These are phyloP conservation scores for Lepisosteus oculatus DNA, from an alignment of 2,113 vertebrate species.

Conservation along the genomic window DNA sequence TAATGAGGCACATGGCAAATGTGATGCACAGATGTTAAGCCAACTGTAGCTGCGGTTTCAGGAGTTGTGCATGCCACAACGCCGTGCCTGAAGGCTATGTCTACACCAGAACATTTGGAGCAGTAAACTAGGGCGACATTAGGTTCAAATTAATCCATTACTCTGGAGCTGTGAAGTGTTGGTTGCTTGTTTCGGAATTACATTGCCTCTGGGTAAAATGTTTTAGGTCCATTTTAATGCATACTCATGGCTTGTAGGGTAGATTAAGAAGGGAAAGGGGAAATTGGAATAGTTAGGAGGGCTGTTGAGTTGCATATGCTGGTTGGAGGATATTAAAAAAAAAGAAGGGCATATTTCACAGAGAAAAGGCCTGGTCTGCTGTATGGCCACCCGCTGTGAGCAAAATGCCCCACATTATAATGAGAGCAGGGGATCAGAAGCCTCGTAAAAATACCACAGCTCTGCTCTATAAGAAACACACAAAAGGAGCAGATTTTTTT, in stretches of 20 bases:
- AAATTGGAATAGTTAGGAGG: constrained; percentile 80
- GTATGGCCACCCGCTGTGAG: constrained; percentile 78
- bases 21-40: constrained; percentile 89
- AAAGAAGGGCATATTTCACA: constrained; percentile 73
- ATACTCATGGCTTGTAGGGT: constrained; percentile 77
- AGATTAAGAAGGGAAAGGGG: constrained; percentile 79
- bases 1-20: constrained; percentile 80
- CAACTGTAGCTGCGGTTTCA: constrained; percentile 76
- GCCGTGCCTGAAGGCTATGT: constrained; percentile 73
- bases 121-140: constrained; percentile 81
- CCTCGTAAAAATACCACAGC: constrained; percentile 86
- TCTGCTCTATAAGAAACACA: constrained; percentile 62
- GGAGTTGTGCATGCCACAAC: constrained; percentile 71
- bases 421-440: constrained; percentile 78
- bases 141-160: constrained; percentile 86
- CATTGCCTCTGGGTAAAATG: constrained; percentile 76
- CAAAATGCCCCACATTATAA: constrained; percentile 81
- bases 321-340: constrained; percentile 71
- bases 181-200: constrained; percentile 83
- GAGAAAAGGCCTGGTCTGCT: constrained; percentile 66
- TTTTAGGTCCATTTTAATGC: constrained; percentile 86
- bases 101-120: constrained; percentile 82
- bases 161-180: constrained; percentile 80
- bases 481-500: constrained; percentile 59
- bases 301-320: constrained; percentile 70